Percentiles rank a stretch among this genome's conserved stretches.
Conservation (phyloP, 2,113 vertebrate species). For the Ageneiosus marmoratus region DNA sequence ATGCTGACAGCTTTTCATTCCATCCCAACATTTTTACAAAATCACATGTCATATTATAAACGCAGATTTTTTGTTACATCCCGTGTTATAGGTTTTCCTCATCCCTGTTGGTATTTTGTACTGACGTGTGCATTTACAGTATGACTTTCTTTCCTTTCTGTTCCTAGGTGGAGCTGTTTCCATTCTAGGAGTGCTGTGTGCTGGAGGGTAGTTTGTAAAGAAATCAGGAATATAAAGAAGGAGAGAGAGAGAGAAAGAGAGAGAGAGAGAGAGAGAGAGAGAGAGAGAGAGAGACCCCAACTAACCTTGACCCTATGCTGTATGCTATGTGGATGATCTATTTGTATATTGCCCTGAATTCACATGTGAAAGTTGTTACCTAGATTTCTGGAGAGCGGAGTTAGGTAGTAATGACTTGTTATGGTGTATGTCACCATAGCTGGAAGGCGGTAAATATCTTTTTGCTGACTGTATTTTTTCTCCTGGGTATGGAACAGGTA, state of each 20-base stretch:
- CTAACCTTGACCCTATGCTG: not conserved
- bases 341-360: not conserved
- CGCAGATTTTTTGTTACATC: slow-evolving; percentile 14
- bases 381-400: not conserved
- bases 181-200: not conserved
- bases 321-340: not conserved
- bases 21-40: slow-evolving; percentile 62
- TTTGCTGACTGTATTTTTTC: not conserved
- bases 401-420: not conserved
- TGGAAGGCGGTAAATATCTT: not conserved
- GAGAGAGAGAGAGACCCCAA: not conserved
- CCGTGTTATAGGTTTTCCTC: not conserved
- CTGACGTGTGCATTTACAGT: not conserved
- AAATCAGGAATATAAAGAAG: not conserved
- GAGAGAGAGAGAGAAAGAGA: not conserved
- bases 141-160: not conserved
- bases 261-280: not conserved
- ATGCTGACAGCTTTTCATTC: slow-evolving; percentile 29
- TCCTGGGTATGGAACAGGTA: not conserved
- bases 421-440: not conserved
- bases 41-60: slow-evolving; percentile 53
- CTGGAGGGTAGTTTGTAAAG: not conserved
- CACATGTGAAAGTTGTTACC: not conserved
- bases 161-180: not conserved
- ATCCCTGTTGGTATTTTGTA: not conserved